These are phyloP conservation scores for Cephus pygmeus DNA, from an alignment of 2,888 invertebrate genomes.

Conservation along the genomic window DNA sequence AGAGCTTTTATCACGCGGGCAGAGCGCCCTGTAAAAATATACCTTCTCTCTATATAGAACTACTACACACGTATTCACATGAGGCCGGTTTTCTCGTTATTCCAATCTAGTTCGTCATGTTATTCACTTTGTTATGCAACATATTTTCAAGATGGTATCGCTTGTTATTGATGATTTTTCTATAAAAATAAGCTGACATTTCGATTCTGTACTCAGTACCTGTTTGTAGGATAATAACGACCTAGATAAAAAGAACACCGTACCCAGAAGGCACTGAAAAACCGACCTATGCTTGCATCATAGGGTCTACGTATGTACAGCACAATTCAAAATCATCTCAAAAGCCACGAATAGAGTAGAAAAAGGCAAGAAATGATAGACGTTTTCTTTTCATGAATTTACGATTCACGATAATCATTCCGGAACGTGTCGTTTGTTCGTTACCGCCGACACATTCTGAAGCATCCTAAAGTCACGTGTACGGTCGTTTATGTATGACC, in stretches of 20 bases:
- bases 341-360: constrained; percentile 58
- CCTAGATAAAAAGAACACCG: neutral
- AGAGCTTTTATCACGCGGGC: constrained; percentile 65
- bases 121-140: constrained; percentile 12
- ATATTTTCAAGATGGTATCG: constrained; percentile 11
- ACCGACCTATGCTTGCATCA: constrained; percentile 14
- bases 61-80: constrained; percentile 35
- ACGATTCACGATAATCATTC: constrained; percentile 10
- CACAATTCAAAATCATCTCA: constrained; percentile 49
- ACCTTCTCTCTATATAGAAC: constrained; percentile 55
- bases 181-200: constrained; percentile 14
- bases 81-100: constrained; percentile 13
- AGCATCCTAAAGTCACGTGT: constrained; percentile 8
- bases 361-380: constrained; percentile 54
- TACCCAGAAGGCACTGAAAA: constrained; percentile 7
- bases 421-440: constrained; percentile 5
- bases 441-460: constrained; percentile 8
- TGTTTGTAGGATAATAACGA: neutral
- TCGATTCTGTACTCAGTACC: neutral
- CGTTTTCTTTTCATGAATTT: constrained; percentile 22
- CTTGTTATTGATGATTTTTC: constrained; percentile 7
- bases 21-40: constrained; percentile 64
- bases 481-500: neutral
- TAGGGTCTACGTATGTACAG: constrained; percentile 36
- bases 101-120: constrained; percentile 4